Evolutionary conservation across 2,888 invertebrate species (phyloP).

Genomic region (Himalopsyche kuldschensis): DNA sequence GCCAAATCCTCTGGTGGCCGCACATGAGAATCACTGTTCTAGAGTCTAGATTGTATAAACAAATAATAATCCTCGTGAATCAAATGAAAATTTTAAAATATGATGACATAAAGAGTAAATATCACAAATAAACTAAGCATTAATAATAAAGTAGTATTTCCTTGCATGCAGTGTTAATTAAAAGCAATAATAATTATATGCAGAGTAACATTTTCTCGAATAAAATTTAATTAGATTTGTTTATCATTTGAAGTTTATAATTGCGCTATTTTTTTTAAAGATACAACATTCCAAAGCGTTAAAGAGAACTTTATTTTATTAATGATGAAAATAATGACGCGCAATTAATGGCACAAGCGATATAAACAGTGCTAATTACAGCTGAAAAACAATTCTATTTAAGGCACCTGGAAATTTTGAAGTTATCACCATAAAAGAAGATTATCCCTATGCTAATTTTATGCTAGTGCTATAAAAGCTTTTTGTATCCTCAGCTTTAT

Average conservation of each 20-base stretch:
- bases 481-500: background rate
- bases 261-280: background rate
- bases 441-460: background rate
- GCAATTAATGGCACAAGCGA: background rate
- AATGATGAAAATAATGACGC: background rate
- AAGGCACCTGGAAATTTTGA: background rate
- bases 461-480: background rate
- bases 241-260: background rate
- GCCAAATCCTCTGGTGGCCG: too few relatives aligned
- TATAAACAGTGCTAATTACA: background rate
- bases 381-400: background rate
- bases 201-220: too few relatives aligned
- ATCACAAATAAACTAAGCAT: too few relatives aligned
- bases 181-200: too few relatives aligned
- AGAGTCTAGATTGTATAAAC: too few relatives aligned
- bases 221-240: background rate
- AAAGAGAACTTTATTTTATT: background rate
- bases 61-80: too few relatives aligned
- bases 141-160: too few relatives aligned
- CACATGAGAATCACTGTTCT: too few relatives aligned
- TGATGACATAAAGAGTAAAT: too few relatives aligned
- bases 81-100: too few relatives aligned
- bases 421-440: background rate
- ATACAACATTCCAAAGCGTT: background rate
- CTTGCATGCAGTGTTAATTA: too few relatives aligned